Conservation (phyloP, 2,113 vertebrate species). For the Oreochromis tanganicae region DNA sequence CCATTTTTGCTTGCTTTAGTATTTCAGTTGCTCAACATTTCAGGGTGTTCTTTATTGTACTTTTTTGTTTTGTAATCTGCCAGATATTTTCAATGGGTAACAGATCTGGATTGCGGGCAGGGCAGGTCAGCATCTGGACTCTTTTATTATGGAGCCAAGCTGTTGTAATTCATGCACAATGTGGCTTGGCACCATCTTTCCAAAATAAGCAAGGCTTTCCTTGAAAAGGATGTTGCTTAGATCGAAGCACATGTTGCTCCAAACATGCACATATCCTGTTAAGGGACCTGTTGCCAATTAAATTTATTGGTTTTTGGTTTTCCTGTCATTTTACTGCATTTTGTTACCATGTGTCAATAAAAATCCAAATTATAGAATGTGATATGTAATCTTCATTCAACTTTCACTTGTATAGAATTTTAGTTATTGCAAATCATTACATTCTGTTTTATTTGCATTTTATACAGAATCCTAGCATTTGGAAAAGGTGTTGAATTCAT, state of each 20-base stretch:
- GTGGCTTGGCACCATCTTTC: neutral
- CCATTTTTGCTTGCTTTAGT: neutral
- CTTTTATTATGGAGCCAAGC: neutral
- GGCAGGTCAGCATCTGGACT: neutral
- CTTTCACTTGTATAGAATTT: neutral
- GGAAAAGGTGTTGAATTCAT: neutral
- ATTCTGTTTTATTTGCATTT: neutral
- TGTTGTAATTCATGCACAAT: neutral
- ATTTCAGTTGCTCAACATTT: neutral
- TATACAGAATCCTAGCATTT: neutral
- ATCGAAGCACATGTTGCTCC: neutral
- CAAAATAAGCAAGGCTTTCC: neutral
- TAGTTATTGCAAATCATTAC: neutral
- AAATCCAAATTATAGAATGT: neutral
- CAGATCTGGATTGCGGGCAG: neutral
- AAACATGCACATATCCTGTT: neutral
- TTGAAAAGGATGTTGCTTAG: neutral
- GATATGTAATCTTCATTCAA: neutral
- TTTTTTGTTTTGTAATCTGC: neutral
- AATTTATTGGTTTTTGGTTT: neutral
- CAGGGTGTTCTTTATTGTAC: neutral
- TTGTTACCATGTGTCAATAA: neutral
- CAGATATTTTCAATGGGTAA: neutral
- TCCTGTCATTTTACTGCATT: neutral
- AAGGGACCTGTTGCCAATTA: neutral